These are phyloP conservation scores for Nilaparvata lugens DNA, from an alignment of 1,140 invertebrate species.

Conservation along the genomic window DNA sequence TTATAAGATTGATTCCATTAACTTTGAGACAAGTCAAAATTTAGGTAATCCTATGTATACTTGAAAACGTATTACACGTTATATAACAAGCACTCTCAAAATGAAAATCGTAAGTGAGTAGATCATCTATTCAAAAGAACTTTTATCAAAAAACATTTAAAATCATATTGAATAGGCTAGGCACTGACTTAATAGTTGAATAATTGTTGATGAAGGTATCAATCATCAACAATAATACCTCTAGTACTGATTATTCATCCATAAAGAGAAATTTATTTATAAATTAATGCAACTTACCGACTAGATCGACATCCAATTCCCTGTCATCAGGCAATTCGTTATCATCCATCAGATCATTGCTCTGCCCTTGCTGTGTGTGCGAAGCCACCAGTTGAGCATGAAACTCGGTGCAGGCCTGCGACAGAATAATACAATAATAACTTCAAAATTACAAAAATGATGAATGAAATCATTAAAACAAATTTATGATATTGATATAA, in stretches of 20 bases:
- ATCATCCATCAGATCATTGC: conserved; percentile 79
- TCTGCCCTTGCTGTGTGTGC: conserved; percentile 57
- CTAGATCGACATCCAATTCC: conserved; percentile 85
- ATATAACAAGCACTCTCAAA: too few species aligned
- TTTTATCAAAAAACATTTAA: too few species aligned
- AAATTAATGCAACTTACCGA: conserved; percentile 46
- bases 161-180: too few species aligned
- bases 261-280: too few species aligned
- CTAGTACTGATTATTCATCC: too few species aligned
- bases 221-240: neutral
- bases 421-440: conserved; percentile 4
- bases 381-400: conserved; percentile 75
- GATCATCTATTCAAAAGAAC: too few species aligned
- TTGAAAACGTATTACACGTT: too few species aligned
- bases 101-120: too few species aligned
- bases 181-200: too few species aligned
- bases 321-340: conserved; percentile 85
- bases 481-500: conserved; percentile 9
- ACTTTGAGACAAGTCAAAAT: too few species aligned
- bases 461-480: neutral
- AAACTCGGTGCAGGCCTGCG: conserved; percentile 80
- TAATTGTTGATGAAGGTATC: neutral
- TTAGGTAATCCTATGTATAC: too few species aligned
- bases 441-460: neutral
- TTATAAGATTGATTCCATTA: too few species aligned